Base-by-base conservation (phyloP, 2,888 invertebrate genomes). In the Homarus gammarus region DNA sequence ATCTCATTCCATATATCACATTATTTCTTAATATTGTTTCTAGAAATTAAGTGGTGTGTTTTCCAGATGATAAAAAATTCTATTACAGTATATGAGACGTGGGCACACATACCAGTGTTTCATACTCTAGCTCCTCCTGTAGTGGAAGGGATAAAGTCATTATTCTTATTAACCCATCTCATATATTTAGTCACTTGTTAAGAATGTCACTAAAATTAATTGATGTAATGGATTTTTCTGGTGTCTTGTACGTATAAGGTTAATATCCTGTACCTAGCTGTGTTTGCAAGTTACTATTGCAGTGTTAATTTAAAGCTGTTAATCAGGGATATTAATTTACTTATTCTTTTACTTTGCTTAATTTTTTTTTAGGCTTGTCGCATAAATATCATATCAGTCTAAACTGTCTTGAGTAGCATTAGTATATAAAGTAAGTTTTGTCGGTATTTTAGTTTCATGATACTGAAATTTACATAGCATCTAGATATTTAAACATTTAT, bases 301-400 rank as follows among this genome's bases (percentile, higher is more conserved):
- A 44, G 31, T 75, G 27, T 40, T 75, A 31, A 75, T 22, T 75
- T 73, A 44, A 44, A 15, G 75, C 44, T 49, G n/a, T 27, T 40
- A 73, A 40, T 73, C 18, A 73, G n/a, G 38, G 18, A 40, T 18
- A 44, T 75, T n/a, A n/a, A n/a, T n/a, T n/a, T n/a, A n/a, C n/a
- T n/a, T 44, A 5, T 64, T 64, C 18, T 56, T 56, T 68, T 38
- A n/a, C 68, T 83, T 83, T 44, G 70, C 68, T 83, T 83, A 18
- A 38, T 27, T 83, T 83, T 70, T 51, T 75, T 51, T 81, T 70
- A 44, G 83, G 83, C 83, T 83, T 83, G 49, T 83, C n/a, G 51
- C 75, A 75, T 75, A 75, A 75, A 44, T 75, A 15, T 33, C 38
- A 56, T 56, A 79, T 79, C 10, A 33, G 31, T 40, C 36, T 79